Evolutionary conservation across 2,797 vertebrate genomes (phyloP).

Genomic region (Bufotes viridis): DNA sequence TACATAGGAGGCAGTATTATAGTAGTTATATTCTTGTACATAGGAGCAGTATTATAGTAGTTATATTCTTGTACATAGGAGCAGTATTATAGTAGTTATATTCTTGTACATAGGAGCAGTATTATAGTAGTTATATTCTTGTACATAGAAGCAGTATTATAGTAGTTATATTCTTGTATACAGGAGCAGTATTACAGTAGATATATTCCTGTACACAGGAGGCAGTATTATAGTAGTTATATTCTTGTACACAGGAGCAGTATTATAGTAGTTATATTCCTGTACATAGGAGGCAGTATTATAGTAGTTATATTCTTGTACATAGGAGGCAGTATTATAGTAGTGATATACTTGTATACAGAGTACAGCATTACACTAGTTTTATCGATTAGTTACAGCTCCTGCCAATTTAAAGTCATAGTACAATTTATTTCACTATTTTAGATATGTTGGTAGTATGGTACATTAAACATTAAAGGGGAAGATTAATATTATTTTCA

Average conservation of each 20-base stretch:
- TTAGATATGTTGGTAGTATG: not conserved
- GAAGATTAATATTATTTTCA: too few relatives aligned
- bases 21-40: not conserved
- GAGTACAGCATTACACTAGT: not conserved
- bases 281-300: not conserved
- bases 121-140: conserved; percentile 16
- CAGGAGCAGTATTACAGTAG: not conserved
- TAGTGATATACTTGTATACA: too few relatives aligned
- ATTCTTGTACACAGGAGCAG: not conserved
- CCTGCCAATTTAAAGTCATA: too few relatives aligned
- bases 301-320: not conserved
- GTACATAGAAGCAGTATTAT: not conserved
- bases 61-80: not conserved
- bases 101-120: conserved; percentile 4
- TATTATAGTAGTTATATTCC: not conserved
- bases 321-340: not conserved
- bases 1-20: not conserved
- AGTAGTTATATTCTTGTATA: conserved; percentile 10
- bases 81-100: not conserved
- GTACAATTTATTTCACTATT: too few relatives aligned
- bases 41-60: not conserved
- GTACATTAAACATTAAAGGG: not conserved
- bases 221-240: conserved; percentile 8
- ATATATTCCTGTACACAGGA: not conserved
- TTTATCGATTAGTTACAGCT: not conserved